Evolutionary conservation across 64 coral and sea anemone genomes (phyloP), one percentile per base, ranked within the genome.

Genomic region (Dendronephthya gigantea): DNA sequence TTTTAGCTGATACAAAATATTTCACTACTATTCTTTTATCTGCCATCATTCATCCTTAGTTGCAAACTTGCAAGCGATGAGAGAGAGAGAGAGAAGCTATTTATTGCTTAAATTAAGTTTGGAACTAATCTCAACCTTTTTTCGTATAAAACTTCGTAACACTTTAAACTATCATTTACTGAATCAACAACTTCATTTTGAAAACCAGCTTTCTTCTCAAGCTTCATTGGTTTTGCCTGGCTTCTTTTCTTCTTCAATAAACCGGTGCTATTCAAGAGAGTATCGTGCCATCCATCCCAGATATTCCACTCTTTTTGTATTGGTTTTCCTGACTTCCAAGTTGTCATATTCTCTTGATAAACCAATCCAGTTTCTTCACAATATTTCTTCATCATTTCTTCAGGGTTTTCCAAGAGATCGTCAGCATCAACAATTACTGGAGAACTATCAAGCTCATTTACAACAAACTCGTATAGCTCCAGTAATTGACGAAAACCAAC

Each of bases 401-500:
- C 87, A 35, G 87, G 87, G 17, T 19, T 68, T 9, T 83, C 50
- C 15, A 89, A 81, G 0, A 89, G 81, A 49, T 89, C 87, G 59
- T 38, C 81, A 83, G 87, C 76, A 45, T 89, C 87, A 65, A 89
- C 52, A 25, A 89, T 35, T 25, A 89, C 36, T 36, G 87, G 87
- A 45, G 49, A 83, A 13, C 74, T 23, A 16, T 88, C 10, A 33
- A 88, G 36, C 16, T 88, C 50, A 15, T 89, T 72, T 15, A 58
- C 16, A 27, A 89, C 81, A 48, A 89, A 89, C 23, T 43, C 41
- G 33, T 89, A 93, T n/a, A 97, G 34, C 27, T 91, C 91, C 29
- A 40, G 75, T 91, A 97, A 88, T 82, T 97, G 94, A 49, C 91
- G 86, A 50, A 93, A 93, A 33, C 94, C 94, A 17, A 86, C 85